phyloP scores from a whole-genome alignment of 2,113 vertebrate genomes.

The Gallinago media region DNA sequence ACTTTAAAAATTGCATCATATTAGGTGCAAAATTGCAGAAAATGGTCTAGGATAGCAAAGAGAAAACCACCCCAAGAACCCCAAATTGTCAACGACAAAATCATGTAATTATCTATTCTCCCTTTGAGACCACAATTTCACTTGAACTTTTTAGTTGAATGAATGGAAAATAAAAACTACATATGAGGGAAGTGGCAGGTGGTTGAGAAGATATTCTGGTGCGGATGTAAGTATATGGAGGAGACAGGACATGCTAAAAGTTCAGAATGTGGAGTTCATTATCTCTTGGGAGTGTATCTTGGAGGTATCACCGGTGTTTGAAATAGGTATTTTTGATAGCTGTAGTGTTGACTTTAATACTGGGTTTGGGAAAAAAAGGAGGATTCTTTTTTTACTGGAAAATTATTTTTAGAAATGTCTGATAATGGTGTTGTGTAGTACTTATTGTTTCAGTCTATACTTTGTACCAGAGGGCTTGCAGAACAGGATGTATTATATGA shows the following conservation, averaged over 20 bases:
- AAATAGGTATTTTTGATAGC: not conserved
- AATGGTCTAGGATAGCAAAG: not conserved
- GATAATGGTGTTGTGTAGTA: not conserved
- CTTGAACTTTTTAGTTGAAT: not conserved
- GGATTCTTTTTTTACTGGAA: not conserved
- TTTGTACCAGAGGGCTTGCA: not conserved
- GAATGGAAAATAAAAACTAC: not conserved
- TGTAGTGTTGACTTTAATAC: not conserved
- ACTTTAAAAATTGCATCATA: not conserved
- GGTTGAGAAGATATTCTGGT: not conserved
- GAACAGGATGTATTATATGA: not conserved
- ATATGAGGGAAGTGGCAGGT: not conserved
- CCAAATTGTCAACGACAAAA: not conserved
- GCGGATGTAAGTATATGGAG: not conserved
- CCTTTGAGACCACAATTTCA: not conserved
- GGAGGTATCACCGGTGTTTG: not conserved
- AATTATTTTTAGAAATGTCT: not conserved
- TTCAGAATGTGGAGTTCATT: not conserved
- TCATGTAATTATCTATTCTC: not conserved
- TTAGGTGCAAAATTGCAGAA: not conserved
- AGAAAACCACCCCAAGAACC: not conserved
- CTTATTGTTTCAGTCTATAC: not conserved
- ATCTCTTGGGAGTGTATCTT: not conserved
- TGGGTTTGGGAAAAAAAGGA: not conserved
- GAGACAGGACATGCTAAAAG: not conserved